A percentile compares a stretch with the other conserved stretches of the same genome.
phyloP scores from a whole-genome alignment of 2,888 invertebrate species.

The Microchrysa polita region DNA sequence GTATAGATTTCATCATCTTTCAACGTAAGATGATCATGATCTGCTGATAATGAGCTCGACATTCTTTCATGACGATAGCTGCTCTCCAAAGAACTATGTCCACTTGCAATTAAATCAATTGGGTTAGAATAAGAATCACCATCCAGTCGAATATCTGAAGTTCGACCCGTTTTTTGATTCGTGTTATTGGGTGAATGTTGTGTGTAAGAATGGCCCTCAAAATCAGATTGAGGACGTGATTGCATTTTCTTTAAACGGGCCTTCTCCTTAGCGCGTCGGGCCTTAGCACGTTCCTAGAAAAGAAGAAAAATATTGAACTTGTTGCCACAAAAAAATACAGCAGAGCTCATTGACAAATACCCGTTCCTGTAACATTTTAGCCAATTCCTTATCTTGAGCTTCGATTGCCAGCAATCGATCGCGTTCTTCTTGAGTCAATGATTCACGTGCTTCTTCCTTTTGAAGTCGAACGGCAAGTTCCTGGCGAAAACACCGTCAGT shows the following conservation, averaged over 20 bases:
- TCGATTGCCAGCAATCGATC: constrained; percentile 79
- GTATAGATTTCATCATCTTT: constrained; percentile 63
- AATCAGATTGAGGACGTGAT: constrained; percentile 57
- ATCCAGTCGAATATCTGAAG: constrained; percentile 53
- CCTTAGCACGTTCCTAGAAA: constrained; percentile 76
- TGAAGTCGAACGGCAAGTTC: constrained; percentile 79
- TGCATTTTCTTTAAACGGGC: constrained; percentile 72
- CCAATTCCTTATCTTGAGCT: constrained; percentile 81
- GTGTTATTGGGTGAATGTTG: constrained; percentile 24
- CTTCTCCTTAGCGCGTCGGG: constrained; percentile 75
- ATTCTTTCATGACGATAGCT: constrained; percentile 38
- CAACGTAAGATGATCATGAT: constrained; percentile 28
- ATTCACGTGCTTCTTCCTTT: constrained; percentile 75
- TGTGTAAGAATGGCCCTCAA: constrained; percentile 47
- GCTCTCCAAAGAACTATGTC: constrained; percentile 18
- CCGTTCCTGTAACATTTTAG: constrained; percentile 78
- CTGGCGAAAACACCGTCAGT: constrained; percentile 59
- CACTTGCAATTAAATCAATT: constrained; percentile 64
- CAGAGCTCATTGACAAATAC: constrained; percentile 53
- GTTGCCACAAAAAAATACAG: not conserved
- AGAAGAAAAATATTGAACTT: too few relatives aligned
- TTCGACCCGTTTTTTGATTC: constrained; percentile 47
- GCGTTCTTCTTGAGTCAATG: constrained; percentile 67
- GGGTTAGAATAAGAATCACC: constrained; percentile 67
- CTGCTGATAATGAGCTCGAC: constrained; percentile 27